Evolutionary conservation across 2,888 invertebrate species (phyloP), one percentile per base, ranked within the genome.

Genomic region (Trachelus troglodyta): DNA sequence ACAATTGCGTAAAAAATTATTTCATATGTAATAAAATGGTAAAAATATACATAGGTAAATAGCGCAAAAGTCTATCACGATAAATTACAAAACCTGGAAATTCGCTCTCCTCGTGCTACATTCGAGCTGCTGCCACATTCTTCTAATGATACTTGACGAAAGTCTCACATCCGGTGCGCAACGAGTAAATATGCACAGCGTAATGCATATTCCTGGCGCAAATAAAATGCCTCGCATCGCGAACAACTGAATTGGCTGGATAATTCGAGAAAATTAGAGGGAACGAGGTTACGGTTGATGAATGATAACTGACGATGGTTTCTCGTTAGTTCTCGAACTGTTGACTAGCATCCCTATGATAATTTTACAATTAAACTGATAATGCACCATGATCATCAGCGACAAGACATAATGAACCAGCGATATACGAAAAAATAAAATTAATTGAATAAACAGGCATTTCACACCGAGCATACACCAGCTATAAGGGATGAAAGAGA

Each of bases 231-330:
- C 15, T 15, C 9, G 56, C 56, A 23, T 56, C 31, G 71, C 31
- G 71, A 71, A 71, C 71, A 71, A 34, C 33, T 71, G 71, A 71
- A 71, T 71, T 71, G 71, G 31, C 71, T 34, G 31, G 31, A 34
- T 34, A 34, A 71, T 71, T 31, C 12, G 31, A 71, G 71, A 71
- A 71, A 71, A 71, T 34, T 31, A 71, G 71, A 34, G 71, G 71
- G 33, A 71, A 71, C 71, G 71, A 71, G 71, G 71, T 34, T 71
- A 56, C 56, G 56, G 56, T 23, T 56, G 56, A 56, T 56, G 56
- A 56, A 56, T 56, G 56, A 56, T 23, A 23, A 56, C 56, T 23
- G 56, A 15, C 56, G 56, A 56, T 23, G 56, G 23, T 56, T 56
- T 56, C 56, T 56, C 56, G 9, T 56, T 23, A 56, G 2, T 56